Conservation (phyloP, 30 jellyfish, hydroid and myxozoan species). For the Aurelia sp. region DNA sequence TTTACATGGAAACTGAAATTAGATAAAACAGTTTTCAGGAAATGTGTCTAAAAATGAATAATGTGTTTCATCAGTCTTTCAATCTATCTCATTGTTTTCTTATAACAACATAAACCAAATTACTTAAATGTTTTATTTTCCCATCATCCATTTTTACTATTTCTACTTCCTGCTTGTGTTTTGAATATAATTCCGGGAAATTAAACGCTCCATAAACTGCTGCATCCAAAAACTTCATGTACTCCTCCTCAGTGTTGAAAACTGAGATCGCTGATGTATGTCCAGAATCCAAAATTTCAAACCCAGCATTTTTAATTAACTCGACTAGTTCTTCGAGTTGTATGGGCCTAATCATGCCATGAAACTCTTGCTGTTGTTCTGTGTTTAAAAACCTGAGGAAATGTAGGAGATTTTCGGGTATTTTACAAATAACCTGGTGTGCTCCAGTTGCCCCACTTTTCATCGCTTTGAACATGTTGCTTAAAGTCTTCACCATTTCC, state of each 20-base stretch:
- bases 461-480: conserved; percentile 4
- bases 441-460: conserved; percentile 26
- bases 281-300: conserved; percentile 8
- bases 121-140: background rate
- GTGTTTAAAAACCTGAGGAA: conserved; percentile 12
- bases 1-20: too few species aligned
- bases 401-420: conserved; percentile 7
- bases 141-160: background rate
- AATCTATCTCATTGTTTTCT: background rate
- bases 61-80: too few species aligned
- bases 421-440: background rate
- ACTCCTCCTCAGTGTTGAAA: background rate
- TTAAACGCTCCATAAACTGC: background rate
- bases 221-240: background rate
- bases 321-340: background rate
- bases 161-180: background rate
- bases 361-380: background rate
- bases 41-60: too few species aligned
- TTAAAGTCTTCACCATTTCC: conserved; percentile 10
- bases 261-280: background rate
- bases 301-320: background rate
- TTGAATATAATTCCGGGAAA: background rate
- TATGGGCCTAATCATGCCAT: background rate
- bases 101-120: background rate
- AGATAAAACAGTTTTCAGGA: too few species aligned